Conservation (phyloP, 2,888 invertebrate genomes). For the Panzeria rudis region DNA sequence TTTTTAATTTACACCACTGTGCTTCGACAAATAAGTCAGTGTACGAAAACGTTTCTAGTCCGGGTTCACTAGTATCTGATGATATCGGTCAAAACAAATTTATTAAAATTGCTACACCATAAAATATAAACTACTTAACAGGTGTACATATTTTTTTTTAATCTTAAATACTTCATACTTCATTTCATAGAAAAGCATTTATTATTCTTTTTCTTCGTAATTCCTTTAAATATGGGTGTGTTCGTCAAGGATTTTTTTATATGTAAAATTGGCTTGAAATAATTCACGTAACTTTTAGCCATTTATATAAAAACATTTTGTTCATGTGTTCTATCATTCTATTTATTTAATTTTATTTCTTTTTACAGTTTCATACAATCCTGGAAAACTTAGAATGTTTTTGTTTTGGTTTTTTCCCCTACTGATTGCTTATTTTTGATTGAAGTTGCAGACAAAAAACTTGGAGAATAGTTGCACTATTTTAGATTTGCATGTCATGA, state of each 20-base stretch:
- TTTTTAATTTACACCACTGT: no score
- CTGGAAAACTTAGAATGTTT: neutral
- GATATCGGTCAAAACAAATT: no score
- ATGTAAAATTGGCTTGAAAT: neutral
- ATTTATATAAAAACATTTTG: conserved; percentile 26
- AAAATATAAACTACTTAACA: no score
- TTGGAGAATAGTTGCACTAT: conserved; percentile 60
- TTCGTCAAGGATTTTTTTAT: neutral
- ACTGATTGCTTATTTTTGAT: conserved; percentile 47
- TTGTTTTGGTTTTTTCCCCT: conserved; percentile 1
- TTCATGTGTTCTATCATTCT: conserved; percentile 31
- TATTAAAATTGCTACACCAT: no score
- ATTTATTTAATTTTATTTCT: neutral
- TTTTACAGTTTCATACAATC: conserved; percentile 5
- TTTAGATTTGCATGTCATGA: conserved; percentile 68
- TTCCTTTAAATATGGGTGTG: conserved; percentile 30
- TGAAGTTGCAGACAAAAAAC: conserved; percentile 51
- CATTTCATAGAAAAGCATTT: no score
- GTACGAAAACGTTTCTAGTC: no score
- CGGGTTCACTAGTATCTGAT: no score
- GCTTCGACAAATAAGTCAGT: no score
- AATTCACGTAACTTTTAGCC: neutral
- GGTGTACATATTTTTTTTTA: no score
- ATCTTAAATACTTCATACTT: no score
- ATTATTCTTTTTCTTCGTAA: neutral